Evolutionary conservation across 2,113 vertebrate species (phyloP), one percentile per base, ranked within the genome.

Genomic region (Athene noctua): DNA sequence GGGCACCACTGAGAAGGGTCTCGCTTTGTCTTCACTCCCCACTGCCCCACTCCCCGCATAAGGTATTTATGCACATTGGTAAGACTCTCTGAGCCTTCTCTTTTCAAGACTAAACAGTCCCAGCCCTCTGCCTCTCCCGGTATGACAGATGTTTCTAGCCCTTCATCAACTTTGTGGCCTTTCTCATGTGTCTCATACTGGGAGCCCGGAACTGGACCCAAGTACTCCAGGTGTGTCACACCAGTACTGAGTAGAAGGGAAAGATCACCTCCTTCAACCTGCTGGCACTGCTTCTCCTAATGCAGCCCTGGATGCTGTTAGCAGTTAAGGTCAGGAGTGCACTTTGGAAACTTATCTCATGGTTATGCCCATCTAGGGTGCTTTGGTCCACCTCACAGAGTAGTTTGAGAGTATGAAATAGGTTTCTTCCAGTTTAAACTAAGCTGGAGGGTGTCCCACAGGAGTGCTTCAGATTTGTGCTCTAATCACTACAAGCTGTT

Each of bases 11-110:
- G 46, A 61, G 36, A 80, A 54, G 13, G 13, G 2, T 58, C 67
- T 80, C 68, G 32, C 46, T 79, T 82, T 82, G 18, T 66, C 62
- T 90, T 85, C 9, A 3, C 7, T 55, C 9, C 20, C 10, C 5
- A 4, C 54, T 46, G 22, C 12, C 11, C 9, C 6, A 6, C 11
- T 82, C 18, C 12, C 32, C 36, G 21, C 0, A 0, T 72, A 18
- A 63, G 32, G 11, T 80, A 34, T 79, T 85, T 55, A 38, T 15
- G 9, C 47, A 30, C 21, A 8, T 23, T 20, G 22, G 0, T 44
- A 49, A 55, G 23, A 62, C 10, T 3, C 10, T 49, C 30, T 62
- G 29, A 71, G 38, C 18, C 9, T 47, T 47, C 22, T 67, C 13
- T 62, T 82, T 83, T 58, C 27, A 32, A 19, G 27, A 16, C 19